Evolutionary conservation across 2,888 invertebrate species (phyloP).

Genomic region (Drosophila colorata): DNA sequence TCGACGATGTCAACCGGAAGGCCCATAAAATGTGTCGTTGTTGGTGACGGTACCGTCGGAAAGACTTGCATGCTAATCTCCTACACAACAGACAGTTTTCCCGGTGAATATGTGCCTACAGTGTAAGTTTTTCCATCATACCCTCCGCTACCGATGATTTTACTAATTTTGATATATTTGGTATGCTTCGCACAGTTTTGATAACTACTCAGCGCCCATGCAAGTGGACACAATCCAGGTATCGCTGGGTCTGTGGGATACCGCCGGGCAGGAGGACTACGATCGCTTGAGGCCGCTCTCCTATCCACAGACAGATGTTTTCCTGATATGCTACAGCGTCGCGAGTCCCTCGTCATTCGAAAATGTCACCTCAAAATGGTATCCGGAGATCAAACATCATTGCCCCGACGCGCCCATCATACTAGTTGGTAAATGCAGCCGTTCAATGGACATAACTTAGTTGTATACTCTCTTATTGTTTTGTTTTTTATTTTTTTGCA

Average conservation of each 20-base stretch:
- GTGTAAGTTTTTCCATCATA: conserved; percentile 89
- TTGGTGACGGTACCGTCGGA: conserved; percentile 96
- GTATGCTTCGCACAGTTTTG: conserved; percentile 88
- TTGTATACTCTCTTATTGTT: neutral
- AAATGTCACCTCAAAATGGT: conserved; percentile 99
- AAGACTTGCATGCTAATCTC: conserved; percentile 98
- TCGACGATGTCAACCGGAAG: conserved; percentile 94
- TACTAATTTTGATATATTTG: conserved; percentile 14
- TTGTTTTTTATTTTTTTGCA: conserved; percentile 84
- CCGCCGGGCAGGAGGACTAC: conserved; percentile 97
- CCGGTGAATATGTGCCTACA: conserved; percentile 97
- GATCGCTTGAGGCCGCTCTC: conserved; percentile 97
- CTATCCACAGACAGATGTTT: conserved; percentile 99
- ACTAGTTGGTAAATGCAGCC: conserved; percentile 92
- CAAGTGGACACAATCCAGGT: conserved; percentile 99
- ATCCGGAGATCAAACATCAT: conserved; percentile 99
- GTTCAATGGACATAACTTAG: neutral
- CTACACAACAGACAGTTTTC: conserved; percentile 96
- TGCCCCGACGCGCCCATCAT: conserved; percentile 99
- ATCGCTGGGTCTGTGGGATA: conserved; percentile 98
- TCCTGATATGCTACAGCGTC: conserved; percentile 99
- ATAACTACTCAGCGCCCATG: conserved; percentile 99
- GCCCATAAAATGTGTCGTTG: conserved; percentile 96
- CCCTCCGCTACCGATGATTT: neutral
- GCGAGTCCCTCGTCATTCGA: conserved; percentile 99